These are phyloP conservation scores for Sinhomidia bicolor DNA, from an alignment of 2,888 invertebrate species.

Conservation along the genomic window DNA sequence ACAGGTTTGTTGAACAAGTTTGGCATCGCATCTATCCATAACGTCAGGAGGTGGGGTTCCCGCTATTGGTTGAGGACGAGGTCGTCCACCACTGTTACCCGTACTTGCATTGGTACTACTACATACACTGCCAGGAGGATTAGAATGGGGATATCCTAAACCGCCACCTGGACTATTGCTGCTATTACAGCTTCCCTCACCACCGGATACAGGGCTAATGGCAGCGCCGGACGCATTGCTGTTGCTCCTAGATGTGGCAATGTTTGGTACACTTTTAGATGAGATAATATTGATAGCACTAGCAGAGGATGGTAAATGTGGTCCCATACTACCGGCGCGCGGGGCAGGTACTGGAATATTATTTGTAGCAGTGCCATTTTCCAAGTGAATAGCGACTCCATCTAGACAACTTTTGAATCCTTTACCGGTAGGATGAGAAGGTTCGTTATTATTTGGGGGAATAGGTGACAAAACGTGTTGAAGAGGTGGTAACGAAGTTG, in stretches of 20 bases:
- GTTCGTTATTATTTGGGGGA: constrained; percentile 37
- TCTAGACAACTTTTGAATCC: constrained; percentile 27
- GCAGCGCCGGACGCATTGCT: constrained; percentile 79
- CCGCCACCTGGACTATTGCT: constrained; percentile 60
- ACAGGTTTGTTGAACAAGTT: constrained; percentile 94
- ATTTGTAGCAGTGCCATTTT: constrained; percentile 40
- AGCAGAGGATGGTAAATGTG: constrained; percentile 13
- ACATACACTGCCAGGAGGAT: constrained; percentile 67
- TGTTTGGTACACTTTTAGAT: constrained; percentile 63
- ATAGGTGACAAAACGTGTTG: constrained; percentile 47
- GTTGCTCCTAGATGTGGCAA: constrained; percentile 67
- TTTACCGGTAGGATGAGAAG: constrained; percentile 21
- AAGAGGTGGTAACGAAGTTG: constrained; percentile 51
- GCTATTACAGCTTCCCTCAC: constrained; percentile 68
- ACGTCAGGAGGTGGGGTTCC: constrained; percentile 91
- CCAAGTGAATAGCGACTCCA: not conserved
- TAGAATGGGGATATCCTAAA: constrained; percentile 50
- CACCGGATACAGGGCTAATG: constrained; percentile 68
- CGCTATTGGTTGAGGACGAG: constrained; percentile 94
- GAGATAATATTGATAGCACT: constrained; percentile 31
- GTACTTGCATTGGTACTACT: constrained; percentile 71
- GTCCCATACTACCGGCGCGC: constrained; percentile 50
- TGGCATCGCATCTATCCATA: constrained; percentile 92
- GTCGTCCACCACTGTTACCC: constrained; percentile 85
- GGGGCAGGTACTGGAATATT: constrained; percentile 69